These are phyloP conservation scores for Mormyrops boulengeri DNA, from an alignment of 2,797 vertebrate species.

Conservation along the genomic window DNA sequence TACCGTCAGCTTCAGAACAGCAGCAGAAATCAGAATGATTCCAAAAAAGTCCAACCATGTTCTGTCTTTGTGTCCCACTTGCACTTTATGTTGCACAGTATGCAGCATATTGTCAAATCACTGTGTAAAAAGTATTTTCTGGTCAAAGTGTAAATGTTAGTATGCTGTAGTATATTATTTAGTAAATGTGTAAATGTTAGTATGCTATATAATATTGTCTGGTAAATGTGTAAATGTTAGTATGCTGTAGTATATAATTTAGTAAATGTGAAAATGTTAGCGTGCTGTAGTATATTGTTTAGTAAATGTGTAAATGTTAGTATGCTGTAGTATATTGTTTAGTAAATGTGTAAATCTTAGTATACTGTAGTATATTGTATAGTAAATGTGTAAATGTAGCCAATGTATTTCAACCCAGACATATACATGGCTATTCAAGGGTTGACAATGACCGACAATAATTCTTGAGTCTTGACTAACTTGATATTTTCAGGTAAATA, in stretches of 20 bases:
- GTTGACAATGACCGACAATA: not conserved
- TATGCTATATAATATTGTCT: too few species aligned
- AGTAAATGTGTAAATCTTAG: too few species aligned
- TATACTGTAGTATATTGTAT: not conserved
- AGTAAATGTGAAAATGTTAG: too few species aligned
- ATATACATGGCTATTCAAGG: not conserved
- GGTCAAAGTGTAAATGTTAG: not conserved
- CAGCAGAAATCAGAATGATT: not conserved
- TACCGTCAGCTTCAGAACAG: not conserved
- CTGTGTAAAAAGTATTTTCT: not conserved
- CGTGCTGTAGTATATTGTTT: too few species aligned
- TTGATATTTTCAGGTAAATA: not conserved
- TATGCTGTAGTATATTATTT: too few species aligned
- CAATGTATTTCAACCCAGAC: not conserved
- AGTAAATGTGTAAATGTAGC: not conserved
- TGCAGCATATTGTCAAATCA: not conserved
- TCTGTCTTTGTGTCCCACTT: not conserved
- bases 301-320: too few species aligned
- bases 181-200: too few species aligned
- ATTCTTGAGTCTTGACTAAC: not conserved
- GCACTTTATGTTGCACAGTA: not conserved
- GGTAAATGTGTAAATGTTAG: too few species aligned
- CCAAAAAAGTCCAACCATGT: not conserved
- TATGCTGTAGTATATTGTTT: too few species aligned
- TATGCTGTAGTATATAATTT: too few species aligned